phyloP scores from a whole-genome alignment of 2,797 vertebrate species.

The Crax fasciolata region DNA sequence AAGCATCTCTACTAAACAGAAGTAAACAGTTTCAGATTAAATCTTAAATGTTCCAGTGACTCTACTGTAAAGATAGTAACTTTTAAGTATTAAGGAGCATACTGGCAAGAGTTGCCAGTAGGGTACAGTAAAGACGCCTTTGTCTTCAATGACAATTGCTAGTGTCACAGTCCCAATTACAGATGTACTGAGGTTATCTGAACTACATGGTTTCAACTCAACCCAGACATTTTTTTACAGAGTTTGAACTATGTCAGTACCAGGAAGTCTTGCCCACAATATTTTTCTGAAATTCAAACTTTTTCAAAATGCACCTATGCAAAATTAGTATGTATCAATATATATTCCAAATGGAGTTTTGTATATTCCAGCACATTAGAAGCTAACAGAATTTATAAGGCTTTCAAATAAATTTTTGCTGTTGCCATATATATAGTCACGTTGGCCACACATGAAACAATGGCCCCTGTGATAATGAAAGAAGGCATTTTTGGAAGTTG shows the following conservation, averaged over 20 bases:
- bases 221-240: neutral
- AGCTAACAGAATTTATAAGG: neutral
- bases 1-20: neutral
- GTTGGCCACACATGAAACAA: neutral
- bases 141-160: neutral
- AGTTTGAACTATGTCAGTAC: neutral
- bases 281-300: neutral
- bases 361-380: neutral
- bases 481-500: neutral
- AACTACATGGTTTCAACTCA: neutral
- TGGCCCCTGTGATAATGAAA: neutral
- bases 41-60: neutral
- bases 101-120: neutral
- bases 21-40: neutral
- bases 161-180: neutral
- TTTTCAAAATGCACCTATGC: neutral
- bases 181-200: neutral
- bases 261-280: neutral
- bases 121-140: neutral
- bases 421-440: neutral
- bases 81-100: neutral
- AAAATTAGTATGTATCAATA: neutral
- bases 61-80: conserved; percentile 1
- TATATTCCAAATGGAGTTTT: neutral
- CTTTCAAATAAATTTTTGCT: neutral